phyloP scores from a whole-genome alignment of 2,888 invertebrate species.

The Scaeva pyrastri region DNA sequence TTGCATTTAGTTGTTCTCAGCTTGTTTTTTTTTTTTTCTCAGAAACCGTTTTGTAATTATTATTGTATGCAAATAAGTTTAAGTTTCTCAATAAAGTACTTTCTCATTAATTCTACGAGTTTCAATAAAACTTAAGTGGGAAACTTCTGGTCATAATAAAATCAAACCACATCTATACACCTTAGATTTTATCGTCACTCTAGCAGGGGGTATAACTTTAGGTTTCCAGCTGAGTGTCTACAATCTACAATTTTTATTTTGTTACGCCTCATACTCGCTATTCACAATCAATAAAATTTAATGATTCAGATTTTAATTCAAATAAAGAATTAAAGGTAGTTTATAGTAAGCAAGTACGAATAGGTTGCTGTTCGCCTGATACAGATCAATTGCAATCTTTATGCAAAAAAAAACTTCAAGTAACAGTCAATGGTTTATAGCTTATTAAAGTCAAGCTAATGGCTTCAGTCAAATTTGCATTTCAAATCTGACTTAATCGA shows the following conservation, averaged over 20 bases:
- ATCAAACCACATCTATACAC: constrained; percentile 4
- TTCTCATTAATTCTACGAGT: not conserved
- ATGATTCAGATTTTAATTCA: constrained; percentile 6
- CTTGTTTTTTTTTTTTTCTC: constrained; percentile 12
- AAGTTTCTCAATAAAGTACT: not conserved
- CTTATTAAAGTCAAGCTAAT: constrained; percentile 27
- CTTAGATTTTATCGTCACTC: no score
- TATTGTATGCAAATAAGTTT: not conserved
- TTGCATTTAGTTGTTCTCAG: not conserved
- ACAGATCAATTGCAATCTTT: not conserved
- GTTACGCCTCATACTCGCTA: not conserved
- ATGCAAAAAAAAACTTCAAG: not conserved
- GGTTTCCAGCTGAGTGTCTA: not conserved
- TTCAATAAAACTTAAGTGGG: not conserved
- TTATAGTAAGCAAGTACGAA: no score
- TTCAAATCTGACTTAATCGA: constrained; percentile 67
- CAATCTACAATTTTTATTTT: not conserved
- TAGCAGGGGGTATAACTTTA: not conserved
- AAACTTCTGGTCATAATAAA: constrained; percentile 2
- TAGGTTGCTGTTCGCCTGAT: constrained; percentile 6
- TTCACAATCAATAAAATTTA: constrained; percentile 16
- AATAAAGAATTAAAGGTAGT: not conserved
- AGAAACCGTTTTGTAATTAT: not conserved
- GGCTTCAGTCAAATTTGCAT: constrained; percentile 46
- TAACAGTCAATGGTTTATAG: constrained; percentile 25